Evolutionary conservation across 2,888 invertebrate genomes (phyloP), one percentile per base, ranked within the genome.

Genomic region (Encarsia formosa): DNA sequence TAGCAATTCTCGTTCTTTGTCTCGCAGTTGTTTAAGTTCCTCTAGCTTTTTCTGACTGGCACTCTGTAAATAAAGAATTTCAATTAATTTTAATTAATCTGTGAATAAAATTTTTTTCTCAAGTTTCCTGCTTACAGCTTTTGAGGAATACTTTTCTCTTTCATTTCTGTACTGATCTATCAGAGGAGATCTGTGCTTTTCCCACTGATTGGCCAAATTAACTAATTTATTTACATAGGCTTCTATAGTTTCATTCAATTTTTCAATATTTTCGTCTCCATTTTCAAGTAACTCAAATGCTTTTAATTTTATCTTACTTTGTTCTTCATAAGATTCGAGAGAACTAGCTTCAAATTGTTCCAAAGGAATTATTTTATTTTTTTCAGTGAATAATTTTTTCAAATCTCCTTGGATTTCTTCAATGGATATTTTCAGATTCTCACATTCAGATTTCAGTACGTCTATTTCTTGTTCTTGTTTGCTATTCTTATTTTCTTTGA

Each of bases 191-290:
- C 86, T 78, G 64, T 87, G 85, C 44, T 82, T 80, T 63, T 86
- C 83, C 88, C 89, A 90, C 63, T 88, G 86, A 51, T 79, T 79
- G 4, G 82, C 82, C 43, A 89, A 70, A 49, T 78, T 79, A 22
- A 81, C 75, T 29, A 87, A 73, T 63, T 84, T 79, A 63, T 82
- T 82, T 42, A 80, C 79, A 56, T 83, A 82, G 18, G 78, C 76
- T 55, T 83, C 81, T 18, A 88, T 78, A 15, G 81, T 66, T 15
- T 73, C 70, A 61, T 80, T 79, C 50, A 85, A 69, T 71, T 83
- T 84, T 5, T 67, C 64, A 34, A 82, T 66, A 66, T 83, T 84
- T 39, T 79, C 79, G 41, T 80, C 79, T 5, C 85, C 84, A 63
- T 84, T 79, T 29, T 82, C 83, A 42, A 87, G 68, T 34, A 88